Base-by-base conservation (phyloP, 2,113 vertebrate genomes). In the Daboia siamensis region DNA sequence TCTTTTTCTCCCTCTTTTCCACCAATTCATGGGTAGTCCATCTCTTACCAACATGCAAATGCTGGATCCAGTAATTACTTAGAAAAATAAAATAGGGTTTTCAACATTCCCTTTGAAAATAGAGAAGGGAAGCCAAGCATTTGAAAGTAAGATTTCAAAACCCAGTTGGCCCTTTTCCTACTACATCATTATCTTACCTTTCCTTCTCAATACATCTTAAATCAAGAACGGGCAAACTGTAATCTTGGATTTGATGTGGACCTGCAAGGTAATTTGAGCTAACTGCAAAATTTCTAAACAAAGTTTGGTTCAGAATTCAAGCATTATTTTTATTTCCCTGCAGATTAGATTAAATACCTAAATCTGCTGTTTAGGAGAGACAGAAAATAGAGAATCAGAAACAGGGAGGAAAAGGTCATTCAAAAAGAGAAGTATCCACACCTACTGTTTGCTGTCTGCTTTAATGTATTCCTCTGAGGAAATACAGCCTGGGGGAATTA, bases 11-110 rank as follows among this genome's bases (percentile, higher is more conserved):
- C 87, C 80, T 21, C 4, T 29, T 69, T 94, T 10, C 52, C 89
- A 93, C 74, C 94, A 94, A 91, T 20, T 24, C 23, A 88, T 12
- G 93, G 21, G 11, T 93, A 57, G 44, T 93, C 54, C 90, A 20
- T 61, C 54, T 23, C 7, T 90, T 90, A 20, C 9, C 21, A 46
- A 61, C 1, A 12, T 15, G 26, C 74, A 21, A 52, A 13, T 23
- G 15, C 44, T 80, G 44, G 51, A 21, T 11, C 80, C 17, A 86
- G 20, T 48, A n/a, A 64, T 29, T 12, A 61, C 5, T 48, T 59
- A 52, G 52, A 57, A 91, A 91, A 86, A 85, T 23, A 24, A 46
- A 21, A 44, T 56, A 15, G 69, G 23, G 5, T 56, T 84, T 85
- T 56, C 52, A 55, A 44, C 54, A 26, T 39, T 46, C 20, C 74